Evolutionary conservation across 2,797 vertebrate species (phyloP).

Genomic region (Helostoma temminkii): DNA sequence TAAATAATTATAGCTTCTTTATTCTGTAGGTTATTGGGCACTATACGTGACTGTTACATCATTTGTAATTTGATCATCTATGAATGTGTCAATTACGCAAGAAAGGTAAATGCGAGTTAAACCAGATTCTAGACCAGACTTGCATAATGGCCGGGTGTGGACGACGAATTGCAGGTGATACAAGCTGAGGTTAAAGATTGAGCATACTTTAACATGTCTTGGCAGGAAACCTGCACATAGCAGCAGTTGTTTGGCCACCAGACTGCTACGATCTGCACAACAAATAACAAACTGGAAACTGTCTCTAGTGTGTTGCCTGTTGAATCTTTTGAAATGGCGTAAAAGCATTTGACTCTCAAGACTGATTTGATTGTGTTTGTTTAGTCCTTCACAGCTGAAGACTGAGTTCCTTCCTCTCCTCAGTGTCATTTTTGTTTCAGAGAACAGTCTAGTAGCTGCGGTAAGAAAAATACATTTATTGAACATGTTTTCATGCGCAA

Average conservation of each 20-base stretch:
- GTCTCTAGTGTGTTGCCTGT: not conserved
- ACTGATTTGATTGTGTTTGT: slow-evolving; percentile 55
- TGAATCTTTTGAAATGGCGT: not conserved
- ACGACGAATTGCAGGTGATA: slow-evolving; percentile 22
- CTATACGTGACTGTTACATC: not conserved
- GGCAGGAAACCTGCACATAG: not conserved
- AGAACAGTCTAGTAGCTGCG: slow-evolving; percentile 97
- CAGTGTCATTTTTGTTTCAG: slow-evolving; percentile 95
- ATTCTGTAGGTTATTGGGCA: not conserved
- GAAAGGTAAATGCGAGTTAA: slow-evolving; percentile 12
- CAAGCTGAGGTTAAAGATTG: not conserved
- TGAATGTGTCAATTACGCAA: not conserved
- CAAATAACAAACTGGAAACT: not conserved
- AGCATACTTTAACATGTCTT: not conserved
- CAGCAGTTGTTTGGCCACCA: not conserved
- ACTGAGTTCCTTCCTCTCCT: slow-evolving; percentile 98
- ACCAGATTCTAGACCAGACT: not conserved
- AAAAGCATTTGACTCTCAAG: not conserved
- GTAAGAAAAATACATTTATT: slow-evolving; percentile 84
- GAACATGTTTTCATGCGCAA: not conserved
- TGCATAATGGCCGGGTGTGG: slow-evolving; percentile 8
- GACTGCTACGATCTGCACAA: not conserved
- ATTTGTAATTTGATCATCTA: not conserved
- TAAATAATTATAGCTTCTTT: not conserved
- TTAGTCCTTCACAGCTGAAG: slow-evolving; percentile 95